Evolutionary conservation across 2,797 vertebrate species (phyloP).

Genomic region (Falco biarmicus): DNA sequence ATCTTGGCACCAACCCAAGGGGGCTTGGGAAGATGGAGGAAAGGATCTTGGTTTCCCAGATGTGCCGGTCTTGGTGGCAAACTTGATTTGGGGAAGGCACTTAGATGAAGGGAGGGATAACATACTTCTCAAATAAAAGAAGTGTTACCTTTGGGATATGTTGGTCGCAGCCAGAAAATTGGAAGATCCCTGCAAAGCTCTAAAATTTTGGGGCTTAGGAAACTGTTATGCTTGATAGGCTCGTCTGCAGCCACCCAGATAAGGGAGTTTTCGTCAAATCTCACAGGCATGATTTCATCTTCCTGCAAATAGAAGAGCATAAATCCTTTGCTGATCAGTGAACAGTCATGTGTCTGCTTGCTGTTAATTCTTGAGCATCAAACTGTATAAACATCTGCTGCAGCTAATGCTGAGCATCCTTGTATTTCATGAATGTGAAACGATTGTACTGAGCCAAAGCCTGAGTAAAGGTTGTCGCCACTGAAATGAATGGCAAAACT

Average conservation of each 20-base stretch:
- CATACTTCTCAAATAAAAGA: not conserved
- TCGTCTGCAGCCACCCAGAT: slow-evolving; percentile 89
- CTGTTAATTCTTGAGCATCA: slow-evolving; percentile 37
- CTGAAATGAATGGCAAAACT: not conserved
- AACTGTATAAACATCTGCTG: not conserved
- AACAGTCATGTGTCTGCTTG: not conserved
- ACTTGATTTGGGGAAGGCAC: not conserved
- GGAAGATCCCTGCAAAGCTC: slow-evolving; percentile 88
- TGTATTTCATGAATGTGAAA: not conserved
- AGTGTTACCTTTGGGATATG: slow-evolving; percentile 85
- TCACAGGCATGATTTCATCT: slow-evolving; percentile 89
- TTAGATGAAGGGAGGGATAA: not conserved
- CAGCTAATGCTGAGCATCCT: not conserved
- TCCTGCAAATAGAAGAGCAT: slow-evolving; percentile 78
- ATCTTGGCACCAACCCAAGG: not conserved
- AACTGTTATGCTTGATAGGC: slow-evolving; percentile 87
- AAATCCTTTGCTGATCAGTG: slow-evolving; percentile 48
- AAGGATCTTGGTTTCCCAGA: not conserved
- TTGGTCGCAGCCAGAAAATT: slow-evolving; percentile 91
- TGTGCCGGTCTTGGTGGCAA: not conserved
- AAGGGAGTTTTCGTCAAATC: slow-evolving; percentile 88
- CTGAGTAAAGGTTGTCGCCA: not conserved
- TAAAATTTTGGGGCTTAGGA: slow-evolving; percentile 89
- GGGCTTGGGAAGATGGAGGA: not conserved
- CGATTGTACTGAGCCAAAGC: not conserved